Base-by-base conservation (phyloP, 2,797 vertebrate species). In the Leuciscus waleckii region DNA sequence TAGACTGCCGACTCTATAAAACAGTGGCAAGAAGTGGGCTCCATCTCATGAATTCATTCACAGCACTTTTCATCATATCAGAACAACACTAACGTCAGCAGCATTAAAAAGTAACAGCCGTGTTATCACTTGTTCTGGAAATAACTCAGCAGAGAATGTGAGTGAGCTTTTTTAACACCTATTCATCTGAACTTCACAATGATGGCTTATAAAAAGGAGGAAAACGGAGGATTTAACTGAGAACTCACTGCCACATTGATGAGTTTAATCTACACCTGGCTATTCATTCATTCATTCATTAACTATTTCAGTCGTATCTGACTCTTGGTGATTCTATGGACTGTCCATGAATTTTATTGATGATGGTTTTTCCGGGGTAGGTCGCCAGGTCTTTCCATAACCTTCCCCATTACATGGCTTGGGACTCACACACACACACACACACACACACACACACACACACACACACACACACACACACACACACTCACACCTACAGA, bases 121-220 rank as follows among this genome's bases (percentile, higher is more conserved):
- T 88, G 89, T 93, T 94, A 92, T 91, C 92, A 90, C 93, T 90
- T 89, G 87, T 61, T 91, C 94, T 91, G 81, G 92, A 95, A 95
- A 95, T 96, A 95, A 90, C 91, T 92, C 68, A 1, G 58, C 70
- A 39, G 83, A 86, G 91, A 86, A 92, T 87, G 92, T 92, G 93
- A 90, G 88, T 88, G 58, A 90, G 85, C 56, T 80, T 71, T 85
- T 90, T 85, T 87, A 37, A 70, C 85, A 88, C 84, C 43, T 84
- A 79, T 90, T 87, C 54, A 79, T 37, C 41, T n/a, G 23, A 82
- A 65, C 65, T 83, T 83, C 19, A 79, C 19, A 68, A 87, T 54
- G 37, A 68, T 63, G 75, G 23, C 58, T 65, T 51, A 49, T 49
- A 39, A 65, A 65, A 32, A 17, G 32, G 54, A 54, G 32, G n/a